phyloP scores from a whole-genome alignment of 2,888 invertebrate genomes.

The Conistra vaccinii region DNA sequence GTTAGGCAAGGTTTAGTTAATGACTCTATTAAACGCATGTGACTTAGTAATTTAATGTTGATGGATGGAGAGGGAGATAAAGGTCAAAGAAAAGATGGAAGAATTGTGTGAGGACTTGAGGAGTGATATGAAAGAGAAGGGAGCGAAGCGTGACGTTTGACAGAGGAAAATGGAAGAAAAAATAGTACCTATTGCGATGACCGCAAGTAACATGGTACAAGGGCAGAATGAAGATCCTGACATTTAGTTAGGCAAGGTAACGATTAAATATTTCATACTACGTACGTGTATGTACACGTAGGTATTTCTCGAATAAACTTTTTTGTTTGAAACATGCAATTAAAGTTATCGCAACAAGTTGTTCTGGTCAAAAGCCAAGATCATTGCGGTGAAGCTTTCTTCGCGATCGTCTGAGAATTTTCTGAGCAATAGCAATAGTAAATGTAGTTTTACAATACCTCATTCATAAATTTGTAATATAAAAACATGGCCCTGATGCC shows the following conservation, averaged over 20 bases:
- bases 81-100: background rate
- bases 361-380: slow-evolving; percentile 27
- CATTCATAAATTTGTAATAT: background rate
- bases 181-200: too few relatives aligned
- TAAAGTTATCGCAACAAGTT: slow-evolving; percentile 15
- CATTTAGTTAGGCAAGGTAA: slow-evolving; percentile 17
- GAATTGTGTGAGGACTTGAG: background rate
- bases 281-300: background rate
- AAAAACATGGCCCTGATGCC: slow-evolving; percentile 23
- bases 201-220: background rate
- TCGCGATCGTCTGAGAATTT: slow-evolving; percentile 4
- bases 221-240: background rate
- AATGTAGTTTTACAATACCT: background rate
- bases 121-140: background rate
- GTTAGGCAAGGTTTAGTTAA: slow-evolving; percentile 3
- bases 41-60: background rate
- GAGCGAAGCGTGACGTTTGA: background rate
- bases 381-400: slow-evolving; percentile 27
- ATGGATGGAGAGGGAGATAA: background rate
- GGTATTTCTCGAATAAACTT: background rate
- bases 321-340: slow-evolving; percentile 20
- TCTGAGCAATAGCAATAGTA: background rate
- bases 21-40: too few relatives aligned
- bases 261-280: slow-evolving; percentile 7
- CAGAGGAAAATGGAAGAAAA: background rate